A percentile compares a stretch with the other conserved stretches of the same genome.
Conservation (phyloP, 1,140 invertebrate species). For the Caenorhabditis tropicalis region DNA sequence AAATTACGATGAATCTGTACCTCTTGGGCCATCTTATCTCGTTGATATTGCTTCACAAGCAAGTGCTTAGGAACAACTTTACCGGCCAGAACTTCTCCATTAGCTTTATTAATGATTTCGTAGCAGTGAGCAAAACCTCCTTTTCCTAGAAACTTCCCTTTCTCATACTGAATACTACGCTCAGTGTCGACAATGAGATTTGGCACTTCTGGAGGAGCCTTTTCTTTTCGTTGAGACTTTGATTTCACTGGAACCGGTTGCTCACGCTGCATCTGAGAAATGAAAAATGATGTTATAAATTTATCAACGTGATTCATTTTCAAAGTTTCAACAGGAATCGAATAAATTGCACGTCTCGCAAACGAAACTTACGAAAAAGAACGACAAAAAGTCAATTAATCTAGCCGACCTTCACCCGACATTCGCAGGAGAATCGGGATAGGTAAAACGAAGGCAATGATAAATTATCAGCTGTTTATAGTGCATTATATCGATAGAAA, state of each 20-base stretch:
- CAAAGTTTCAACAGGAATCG: too few species aligned
- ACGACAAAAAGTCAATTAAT: slow-evolving; percentile 27
- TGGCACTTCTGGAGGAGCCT: slow-evolving; percentile 38
- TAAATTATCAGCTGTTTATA: slow-evolving; percentile 40
- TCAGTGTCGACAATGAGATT: not conserved
- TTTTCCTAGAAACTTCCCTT: slow-evolving; percentile 75
- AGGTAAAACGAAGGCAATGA: slow-evolving; percentile 19
- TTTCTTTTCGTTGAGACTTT: slow-evolving; percentile 25
- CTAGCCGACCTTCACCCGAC: slow-evolving; percentile 22
- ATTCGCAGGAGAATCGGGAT: not conserved
- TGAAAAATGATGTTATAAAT: not conserved
- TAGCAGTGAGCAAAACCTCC: slow-evolving; percentile 99
- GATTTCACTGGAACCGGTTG: not conserved
- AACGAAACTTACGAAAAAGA: not conserved
- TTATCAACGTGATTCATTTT: too few species aligned
- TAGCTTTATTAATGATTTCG: slow-evolving; percentile 84
- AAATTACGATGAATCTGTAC: slow-evolving; percentile 89
- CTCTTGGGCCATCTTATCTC: slow-evolving; percentile 89
- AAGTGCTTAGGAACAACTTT: slow-evolving; percentile 94
- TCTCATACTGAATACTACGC: slow-evolving; percentile 4
- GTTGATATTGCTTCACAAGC: slow-evolving; percentile 87
- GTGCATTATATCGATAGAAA: not conserved
- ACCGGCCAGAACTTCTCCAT: slow-evolving; percentile 83
- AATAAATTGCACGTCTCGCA: not conserved
- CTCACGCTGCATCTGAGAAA: slow-evolving; percentile 36